Evolutionary conservation across 2,888 invertebrate genomes (phyloP), one percentile per base, ranked within the genome.

Genomic region (Lasioglossum villosulum): DNA sequence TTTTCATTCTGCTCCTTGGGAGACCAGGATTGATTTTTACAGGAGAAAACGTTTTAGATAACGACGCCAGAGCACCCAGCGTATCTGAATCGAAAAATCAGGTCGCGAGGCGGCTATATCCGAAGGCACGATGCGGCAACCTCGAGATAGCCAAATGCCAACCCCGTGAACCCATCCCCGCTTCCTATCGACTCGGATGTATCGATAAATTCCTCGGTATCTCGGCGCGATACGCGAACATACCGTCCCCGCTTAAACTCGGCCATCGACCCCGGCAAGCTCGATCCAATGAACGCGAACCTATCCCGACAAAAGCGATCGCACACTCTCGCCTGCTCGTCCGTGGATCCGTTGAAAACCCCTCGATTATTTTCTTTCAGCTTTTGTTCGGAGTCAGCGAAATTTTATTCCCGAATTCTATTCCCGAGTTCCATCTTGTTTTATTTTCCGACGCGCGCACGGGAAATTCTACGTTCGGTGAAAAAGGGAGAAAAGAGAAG

Each of bases 131-230:
- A 77, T 82, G 80, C 75, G 80, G 63, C 75, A 89, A 88, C 91
- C 89, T 89, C 91, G 92, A 89, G 88, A 89, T 90, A 91, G 84
- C 90, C 90, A 91, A 91, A 91, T 89, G 86, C 89, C 88, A 78
- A 87, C 78, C 83, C 86, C 86, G 80, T 79, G 77, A 77, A 79
- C 74, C 77, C 80, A 74, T 84, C 66, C 30, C 80, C 70, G 68
- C 78, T 42, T 10, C 70, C 30, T 27, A 71, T 73, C 75, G 70
- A 39, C 42, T 52, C 87, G 80, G 83, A 89, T 89, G 89, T 91
- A 91, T 90, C 88, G 88, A 78, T 86, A 80, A 89, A 91, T 86
- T 83, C 82, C 80, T 45, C 63, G 78, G 82, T 89, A 87, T 86
- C 88, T 80, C 74, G n/a, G 23, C 39, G 52, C 80, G 83, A 86